Conservation (phyloP, 2,888 invertebrate species). For the Eupithecia vulgata region DNA sequence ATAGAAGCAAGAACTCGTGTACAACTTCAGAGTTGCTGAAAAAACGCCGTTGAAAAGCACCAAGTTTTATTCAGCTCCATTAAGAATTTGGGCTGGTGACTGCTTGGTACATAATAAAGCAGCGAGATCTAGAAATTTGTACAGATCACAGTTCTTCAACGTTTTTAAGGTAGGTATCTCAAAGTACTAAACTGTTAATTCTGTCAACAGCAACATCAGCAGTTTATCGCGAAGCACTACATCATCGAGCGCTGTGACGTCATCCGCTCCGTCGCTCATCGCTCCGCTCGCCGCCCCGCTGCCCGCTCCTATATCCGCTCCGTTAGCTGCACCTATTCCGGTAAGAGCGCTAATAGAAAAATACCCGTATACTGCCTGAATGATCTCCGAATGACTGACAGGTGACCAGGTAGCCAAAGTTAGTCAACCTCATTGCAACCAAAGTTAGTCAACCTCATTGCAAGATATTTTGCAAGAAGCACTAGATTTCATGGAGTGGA, state of each 20-base stretch:
- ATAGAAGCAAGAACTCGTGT: background rate
- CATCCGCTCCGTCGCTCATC: slow-evolving; percentile 62
- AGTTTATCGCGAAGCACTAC: slow-evolving; percentile 89
- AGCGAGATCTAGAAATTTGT: background rate
- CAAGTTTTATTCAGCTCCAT: background rate
- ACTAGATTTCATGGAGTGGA: background rate
- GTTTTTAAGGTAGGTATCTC: background rate
- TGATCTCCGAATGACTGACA: background rate
- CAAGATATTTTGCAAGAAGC: background rate
- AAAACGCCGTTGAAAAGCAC: background rate
- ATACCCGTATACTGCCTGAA: background rate
- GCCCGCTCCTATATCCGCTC: slow-evolving; percentile 62
- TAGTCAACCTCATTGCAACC: background rate
- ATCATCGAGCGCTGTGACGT: slow-evolving; percentile 72
- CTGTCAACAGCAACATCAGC: slow-evolving; percentile 89
- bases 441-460: background rate
- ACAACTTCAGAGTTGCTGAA: background rate
- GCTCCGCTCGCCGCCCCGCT: slow-evolving; percentile 67
- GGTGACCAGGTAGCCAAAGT: background rate
- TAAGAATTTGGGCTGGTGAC: background rate
- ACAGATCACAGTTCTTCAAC: background rate
- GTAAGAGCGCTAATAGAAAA: slow-evolving; percentile 43
- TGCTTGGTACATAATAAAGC: background rate
- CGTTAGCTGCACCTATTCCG: slow-evolving; percentile 63
- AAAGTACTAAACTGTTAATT: background rate